These are phyloP conservation scores for Gastrophysa polygoni DNA, from an alignment of 2,888 invertebrate genomes.

Conservation along the genomic window DNA sequence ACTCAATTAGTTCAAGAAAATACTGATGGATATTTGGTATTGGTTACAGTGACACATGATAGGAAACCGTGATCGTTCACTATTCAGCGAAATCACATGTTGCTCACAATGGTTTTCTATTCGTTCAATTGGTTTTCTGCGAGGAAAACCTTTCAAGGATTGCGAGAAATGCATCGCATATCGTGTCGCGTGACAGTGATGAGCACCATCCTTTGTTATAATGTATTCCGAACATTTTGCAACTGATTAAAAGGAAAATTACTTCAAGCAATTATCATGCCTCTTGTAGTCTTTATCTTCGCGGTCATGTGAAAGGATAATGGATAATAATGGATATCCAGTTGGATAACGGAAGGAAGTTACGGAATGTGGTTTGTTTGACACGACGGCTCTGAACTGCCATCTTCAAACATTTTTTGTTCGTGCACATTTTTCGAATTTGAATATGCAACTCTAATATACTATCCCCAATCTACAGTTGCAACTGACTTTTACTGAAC, in stretches of 20 bases:
- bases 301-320: no score
- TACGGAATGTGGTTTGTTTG: no score
- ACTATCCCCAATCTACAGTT: no score
- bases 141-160: constrained; percentile 10
- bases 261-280: no score
- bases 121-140: constrained; percentile 3
- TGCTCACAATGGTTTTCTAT: constrained; percentile 1
- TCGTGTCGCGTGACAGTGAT: not conserved
- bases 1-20: constrained; percentile 1
- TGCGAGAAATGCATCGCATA: constrained; percentile 7
- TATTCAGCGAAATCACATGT: constrained; percentile 5
- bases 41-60: not conserved
- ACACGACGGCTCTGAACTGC: no score
- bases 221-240: not conserved
- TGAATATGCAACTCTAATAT: no score
- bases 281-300: no score
- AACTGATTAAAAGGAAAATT: not conserved
- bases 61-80: not conserved
- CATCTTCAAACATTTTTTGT: no score
- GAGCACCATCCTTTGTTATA: not conserved
- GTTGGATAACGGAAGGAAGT: no score
- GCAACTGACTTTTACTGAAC: no score
- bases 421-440: no score
- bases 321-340: no score
- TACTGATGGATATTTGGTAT: not conserved